Conservation (phyloP, 2,113 vertebrate genomes). For the Ailuropoda melanoleuca region DNA sequence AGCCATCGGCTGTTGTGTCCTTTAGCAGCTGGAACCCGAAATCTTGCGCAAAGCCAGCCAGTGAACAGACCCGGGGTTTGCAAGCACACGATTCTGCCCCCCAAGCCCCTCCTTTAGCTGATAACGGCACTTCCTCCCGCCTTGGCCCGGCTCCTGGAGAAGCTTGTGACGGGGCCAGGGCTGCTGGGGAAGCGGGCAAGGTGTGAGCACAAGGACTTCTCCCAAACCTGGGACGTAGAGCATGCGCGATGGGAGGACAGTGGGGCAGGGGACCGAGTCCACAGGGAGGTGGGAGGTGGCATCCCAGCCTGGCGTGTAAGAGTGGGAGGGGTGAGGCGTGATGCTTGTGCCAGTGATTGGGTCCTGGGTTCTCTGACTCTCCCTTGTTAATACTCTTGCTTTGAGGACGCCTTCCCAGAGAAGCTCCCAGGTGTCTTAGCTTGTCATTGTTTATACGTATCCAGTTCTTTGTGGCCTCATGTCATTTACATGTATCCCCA, state of each 20-base stretch:
- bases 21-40: no score
- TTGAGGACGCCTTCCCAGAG: not conserved
- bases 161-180: not conserved
- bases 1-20: rapidly evolving
- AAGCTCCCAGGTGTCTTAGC: not conserved
- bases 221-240: not conserved
- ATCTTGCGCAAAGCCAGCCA: rapidly evolving
- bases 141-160: no score
- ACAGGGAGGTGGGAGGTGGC: not conserved
- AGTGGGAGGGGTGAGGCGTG: not conserved
- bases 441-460: rapidly evolving
- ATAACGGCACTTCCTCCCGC: rapidly evolving
- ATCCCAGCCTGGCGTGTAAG: not conserved
- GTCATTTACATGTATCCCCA: not conserved
- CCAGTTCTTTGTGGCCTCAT: no score
- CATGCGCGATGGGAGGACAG: not conserved
- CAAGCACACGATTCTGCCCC: not conserved
- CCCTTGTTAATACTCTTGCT: not conserved
- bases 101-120: not conserved
- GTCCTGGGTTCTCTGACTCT: not conserved
- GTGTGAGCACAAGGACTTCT: not conserved
- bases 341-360: rapidly evolving
- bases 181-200: not conserved
- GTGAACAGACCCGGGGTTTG: not conserved
- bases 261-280: not conserved